These are phyloP conservation scores for Cylindroiulus punctatus DNA, from an alignment of 2,888 invertebrate species.

Conservation along the genomic window DNA sequence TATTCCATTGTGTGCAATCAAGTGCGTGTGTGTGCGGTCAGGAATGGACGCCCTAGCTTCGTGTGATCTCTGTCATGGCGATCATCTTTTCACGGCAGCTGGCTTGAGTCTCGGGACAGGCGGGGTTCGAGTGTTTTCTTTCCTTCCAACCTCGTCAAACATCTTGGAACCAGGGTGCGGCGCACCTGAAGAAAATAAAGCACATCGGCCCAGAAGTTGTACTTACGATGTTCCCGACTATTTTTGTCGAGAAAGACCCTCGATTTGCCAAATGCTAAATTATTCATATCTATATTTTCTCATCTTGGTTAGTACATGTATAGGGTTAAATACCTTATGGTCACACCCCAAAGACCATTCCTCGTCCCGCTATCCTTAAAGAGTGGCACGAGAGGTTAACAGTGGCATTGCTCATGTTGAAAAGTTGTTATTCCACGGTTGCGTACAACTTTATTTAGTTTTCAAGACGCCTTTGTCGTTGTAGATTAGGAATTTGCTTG, in stretches of 20 bases:
- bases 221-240: neutral
- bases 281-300: conserved; percentile 6
- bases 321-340: neutral
- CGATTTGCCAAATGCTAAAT: conserved; percentile 5
- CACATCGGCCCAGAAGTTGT: neutral
- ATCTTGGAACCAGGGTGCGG: neutral
- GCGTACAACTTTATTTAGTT: no score
- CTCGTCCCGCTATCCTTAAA: neutral
- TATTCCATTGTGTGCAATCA: conserved; percentile 20
- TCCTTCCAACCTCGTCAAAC: neutral
- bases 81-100: conserved; percentile 52
- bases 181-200: neutral
- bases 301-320: neutral
- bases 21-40: neutral
- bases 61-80: conserved; percentile 53
- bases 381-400: neutral
- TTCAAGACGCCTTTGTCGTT: no score
- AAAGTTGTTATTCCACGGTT: no score
- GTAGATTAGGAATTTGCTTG: no score
- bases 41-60: conserved; percentile 48
- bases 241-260: neutral
- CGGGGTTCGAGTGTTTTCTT: neutral
- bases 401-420: neutral
- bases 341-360: neutral
- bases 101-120: neutral